A percentile compares a stretch with the other conserved stretches of the same genome.
Evolutionary conservation across 2,797 vertebrate species (phyloP).

Genomic region (Halcyon chelicuti): DNA sequence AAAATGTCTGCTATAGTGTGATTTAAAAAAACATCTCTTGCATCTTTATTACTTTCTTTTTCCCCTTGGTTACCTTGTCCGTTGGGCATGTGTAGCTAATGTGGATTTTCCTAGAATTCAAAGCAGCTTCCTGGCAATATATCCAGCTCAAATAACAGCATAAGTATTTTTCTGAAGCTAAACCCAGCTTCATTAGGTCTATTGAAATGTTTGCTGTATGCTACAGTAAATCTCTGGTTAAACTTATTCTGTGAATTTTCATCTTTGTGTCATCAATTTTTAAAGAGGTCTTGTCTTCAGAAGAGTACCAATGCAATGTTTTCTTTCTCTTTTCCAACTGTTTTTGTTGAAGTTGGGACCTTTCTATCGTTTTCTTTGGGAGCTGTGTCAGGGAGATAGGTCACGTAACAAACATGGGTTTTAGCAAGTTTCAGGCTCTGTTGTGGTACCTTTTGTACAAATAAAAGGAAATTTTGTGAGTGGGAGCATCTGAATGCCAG

Average conservation of each 20-base stretch:
- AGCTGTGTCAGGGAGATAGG: background rate
- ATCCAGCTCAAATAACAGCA: background rate
- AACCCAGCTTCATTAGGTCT: background rate
- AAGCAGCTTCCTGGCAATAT: background rate
- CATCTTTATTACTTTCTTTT: background rate
- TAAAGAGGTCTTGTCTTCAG: background rate
- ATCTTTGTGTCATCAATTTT: background rate
- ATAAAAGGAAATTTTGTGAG: background rate
- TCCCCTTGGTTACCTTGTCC: background rate
- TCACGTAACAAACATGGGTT: background rate
- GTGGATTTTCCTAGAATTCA: background rate
- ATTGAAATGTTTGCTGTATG: background rate
- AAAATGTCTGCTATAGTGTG: background rate
- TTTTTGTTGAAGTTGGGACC: background rate
- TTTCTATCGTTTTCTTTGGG: background rate
- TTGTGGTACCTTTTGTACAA: background rate
- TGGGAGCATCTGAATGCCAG: background rate
- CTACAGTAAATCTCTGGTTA: background rate
- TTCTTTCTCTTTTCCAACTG: background rate
- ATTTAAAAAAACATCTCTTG: background rate
- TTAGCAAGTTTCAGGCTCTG: background rate
- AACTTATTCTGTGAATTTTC: background rate
- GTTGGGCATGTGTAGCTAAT: background rate
- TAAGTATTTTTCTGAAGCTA: background rate
- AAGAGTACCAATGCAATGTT: background rate